Evolutionary conservation across 2,113 vertebrate species (phyloP).

Genomic region (Philantomba maxwellii): DNA sequence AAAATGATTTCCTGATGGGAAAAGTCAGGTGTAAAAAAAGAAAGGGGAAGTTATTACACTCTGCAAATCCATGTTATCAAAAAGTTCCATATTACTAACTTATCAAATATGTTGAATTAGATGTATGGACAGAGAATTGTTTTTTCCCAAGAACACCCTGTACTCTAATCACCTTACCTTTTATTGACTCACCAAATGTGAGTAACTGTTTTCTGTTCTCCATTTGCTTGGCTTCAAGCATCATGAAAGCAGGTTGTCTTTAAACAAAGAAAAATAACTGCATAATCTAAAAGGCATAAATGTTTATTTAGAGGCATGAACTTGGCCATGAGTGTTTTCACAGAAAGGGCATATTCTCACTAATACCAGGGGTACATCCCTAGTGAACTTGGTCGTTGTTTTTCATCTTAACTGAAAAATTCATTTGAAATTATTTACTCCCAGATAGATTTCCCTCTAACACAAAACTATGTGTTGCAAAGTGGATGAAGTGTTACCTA

Average conservation of each 20-base stretch:
- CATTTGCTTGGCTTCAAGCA: constrained; percentile 34
- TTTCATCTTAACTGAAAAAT: constrained; percentile 41
- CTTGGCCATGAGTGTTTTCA: background rate
- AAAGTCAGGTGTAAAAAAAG: constrained; percentile 72
- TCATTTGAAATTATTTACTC: constrained; percentile 65
- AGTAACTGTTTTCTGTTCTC: constrained; percentile 48
- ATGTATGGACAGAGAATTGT: constrained; percentile 40
- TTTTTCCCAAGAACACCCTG: constrained; percentile 63
- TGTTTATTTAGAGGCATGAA: background rate
- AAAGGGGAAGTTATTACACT: constrained; percentile 52
- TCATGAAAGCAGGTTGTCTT: constrained; percentile 44
- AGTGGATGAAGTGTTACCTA: constrained; percentile 72
- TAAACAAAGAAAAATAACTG: constrained; percentile 62
- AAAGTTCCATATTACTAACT: constrained; percentile 33
- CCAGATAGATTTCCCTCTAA: constrained; percentile 58
- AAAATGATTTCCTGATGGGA: constrained; percentile 71
- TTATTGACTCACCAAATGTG: constrained; percentile 53
- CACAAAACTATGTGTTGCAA: constrained; percentile 72
- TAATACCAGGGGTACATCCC: background rate
- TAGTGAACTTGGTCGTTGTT: constrained; percentile 45
- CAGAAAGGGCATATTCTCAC: constrained; percentile 36
- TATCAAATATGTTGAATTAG: constrained; percentile 28
- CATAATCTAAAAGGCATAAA: background rate
- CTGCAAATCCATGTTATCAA: background rate
- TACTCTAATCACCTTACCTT: constrained; percentile 39